Evolutionary conservation across 2,113 vertebrate genomes (phyloP).

Genomic region (Tragelaphus scriptus): DNA sequence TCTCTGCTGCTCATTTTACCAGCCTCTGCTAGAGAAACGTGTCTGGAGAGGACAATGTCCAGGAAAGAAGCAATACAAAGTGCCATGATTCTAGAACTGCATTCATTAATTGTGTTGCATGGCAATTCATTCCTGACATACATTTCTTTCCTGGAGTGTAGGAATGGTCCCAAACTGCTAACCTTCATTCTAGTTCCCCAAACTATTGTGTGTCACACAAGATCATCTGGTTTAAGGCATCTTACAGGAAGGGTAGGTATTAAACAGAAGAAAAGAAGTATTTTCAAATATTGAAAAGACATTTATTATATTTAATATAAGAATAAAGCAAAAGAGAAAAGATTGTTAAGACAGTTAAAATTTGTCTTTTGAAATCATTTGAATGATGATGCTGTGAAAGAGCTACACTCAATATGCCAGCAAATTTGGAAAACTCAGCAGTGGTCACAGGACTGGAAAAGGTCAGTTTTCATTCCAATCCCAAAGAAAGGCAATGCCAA

Average conservation of each 20-base stretch:
- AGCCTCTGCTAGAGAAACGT: background rate
- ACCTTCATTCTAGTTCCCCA: background rate
- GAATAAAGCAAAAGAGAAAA: conserved; percentile 24
- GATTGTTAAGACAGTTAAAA: background rate
- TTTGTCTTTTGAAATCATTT: background rate
- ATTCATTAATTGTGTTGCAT: background rate
- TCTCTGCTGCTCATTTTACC: background rate
- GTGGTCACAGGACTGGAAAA: background rate
- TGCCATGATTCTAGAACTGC: background rate
- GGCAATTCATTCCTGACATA: background rate
- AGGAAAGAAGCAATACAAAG: background rate
- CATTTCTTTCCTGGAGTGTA: background rate
- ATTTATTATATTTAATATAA: conserved; percentile 33
- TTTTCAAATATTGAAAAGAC: background rate
- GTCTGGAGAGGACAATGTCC: background rate
- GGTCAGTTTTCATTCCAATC: background rate
- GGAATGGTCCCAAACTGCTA: background rate
- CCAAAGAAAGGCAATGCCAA: background rate
- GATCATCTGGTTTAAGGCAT: background rate
- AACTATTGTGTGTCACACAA: background rate
- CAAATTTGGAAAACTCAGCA: background rate
- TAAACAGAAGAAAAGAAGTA: background rate
- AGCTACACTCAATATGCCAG: background rate
- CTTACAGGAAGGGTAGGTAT: background rate
- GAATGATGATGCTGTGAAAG: background rate